Evolutionary conservation across 1,140 invertebrate genomes (phyloP).

Genomic region (Oscheius sp.): DNA sequence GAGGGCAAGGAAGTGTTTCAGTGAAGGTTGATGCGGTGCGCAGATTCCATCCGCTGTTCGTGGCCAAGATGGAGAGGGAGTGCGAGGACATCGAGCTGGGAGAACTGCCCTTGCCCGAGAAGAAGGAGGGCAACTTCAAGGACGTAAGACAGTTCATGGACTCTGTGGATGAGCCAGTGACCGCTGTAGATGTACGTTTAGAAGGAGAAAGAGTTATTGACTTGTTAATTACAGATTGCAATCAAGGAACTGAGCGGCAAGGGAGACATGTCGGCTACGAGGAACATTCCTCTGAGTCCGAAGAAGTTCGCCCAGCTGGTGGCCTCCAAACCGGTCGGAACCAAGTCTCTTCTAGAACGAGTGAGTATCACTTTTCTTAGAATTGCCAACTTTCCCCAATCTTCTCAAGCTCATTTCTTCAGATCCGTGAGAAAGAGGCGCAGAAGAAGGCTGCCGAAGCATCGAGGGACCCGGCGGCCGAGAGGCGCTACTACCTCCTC

Average conservation of each 20-base stretch:
- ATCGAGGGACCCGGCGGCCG: background rate
- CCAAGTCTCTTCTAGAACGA: background rate
- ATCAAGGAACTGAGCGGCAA: background rate
- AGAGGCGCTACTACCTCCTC: background rate
- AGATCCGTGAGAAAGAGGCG: background rate
- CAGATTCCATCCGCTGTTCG: background rate
- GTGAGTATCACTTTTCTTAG: background rate
- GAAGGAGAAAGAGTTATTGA: background rate
- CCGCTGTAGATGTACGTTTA: background rate
- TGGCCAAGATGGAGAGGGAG: background rate
- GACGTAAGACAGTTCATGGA: background rate
- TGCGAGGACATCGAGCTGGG: background rate
- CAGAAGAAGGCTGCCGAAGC: background rate
- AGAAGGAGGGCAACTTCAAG: background rate
- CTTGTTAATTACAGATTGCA: background rate
- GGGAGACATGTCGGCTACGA: background rate
- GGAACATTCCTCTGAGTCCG: slow-evolving; percentile 4
- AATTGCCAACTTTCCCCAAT: too few relatives aligned
- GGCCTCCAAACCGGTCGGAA: background rate
- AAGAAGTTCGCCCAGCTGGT: background rate
- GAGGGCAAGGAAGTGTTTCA: background rate
- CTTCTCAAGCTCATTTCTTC: background rate
- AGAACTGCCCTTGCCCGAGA: background rate
- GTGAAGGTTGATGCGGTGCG: background rate
- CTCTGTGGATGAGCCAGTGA: background rate